These are phyloP conservation scores for Anolis sagrei DNA, from an alignment of 2,113 vertebrate genomes.

Conservation along the genomic window DNA sequence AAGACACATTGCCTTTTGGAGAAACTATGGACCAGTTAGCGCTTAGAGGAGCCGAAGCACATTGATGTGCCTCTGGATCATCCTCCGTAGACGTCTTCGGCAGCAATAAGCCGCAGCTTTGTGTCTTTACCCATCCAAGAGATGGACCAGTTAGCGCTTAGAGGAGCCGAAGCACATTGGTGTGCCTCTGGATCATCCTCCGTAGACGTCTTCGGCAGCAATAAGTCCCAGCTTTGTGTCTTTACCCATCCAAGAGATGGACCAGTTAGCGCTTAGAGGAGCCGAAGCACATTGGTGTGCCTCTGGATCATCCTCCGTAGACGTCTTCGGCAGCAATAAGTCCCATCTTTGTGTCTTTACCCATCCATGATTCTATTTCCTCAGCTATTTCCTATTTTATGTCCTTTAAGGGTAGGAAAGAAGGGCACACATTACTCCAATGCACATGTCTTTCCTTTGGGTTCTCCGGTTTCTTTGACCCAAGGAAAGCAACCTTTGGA, in stretches of 20 bases:
- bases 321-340: slow-evolving; percentile 26
- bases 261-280: not conserved
- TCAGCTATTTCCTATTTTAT: not conserved
- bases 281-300: not conserved
- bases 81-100: not conserved
- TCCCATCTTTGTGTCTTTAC: not conserved
- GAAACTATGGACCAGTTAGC: no score
- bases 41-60: not conserved
- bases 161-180: not conserved
- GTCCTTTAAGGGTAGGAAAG: not conserved
- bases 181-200: not conserved
- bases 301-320: not conserved
- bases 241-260: not conserved
- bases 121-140: not conserved
- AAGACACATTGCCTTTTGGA: not conserved
- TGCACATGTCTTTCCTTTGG: not conserved
- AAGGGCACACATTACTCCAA: not conserved
- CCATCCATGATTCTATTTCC: not conserved
- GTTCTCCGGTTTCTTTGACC: not conserved
- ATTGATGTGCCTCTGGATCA: not conserved
- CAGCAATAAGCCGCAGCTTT: slow-evolving; percentile 23
- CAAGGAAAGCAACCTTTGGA: no score
- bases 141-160: no score
- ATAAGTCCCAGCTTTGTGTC: slow-evolving; percentile 10
- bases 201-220: not conserved